phyloP scores from a whole-genome alignment of 2,888 invertebrate genomes.

The Formica aserva region DNA sequence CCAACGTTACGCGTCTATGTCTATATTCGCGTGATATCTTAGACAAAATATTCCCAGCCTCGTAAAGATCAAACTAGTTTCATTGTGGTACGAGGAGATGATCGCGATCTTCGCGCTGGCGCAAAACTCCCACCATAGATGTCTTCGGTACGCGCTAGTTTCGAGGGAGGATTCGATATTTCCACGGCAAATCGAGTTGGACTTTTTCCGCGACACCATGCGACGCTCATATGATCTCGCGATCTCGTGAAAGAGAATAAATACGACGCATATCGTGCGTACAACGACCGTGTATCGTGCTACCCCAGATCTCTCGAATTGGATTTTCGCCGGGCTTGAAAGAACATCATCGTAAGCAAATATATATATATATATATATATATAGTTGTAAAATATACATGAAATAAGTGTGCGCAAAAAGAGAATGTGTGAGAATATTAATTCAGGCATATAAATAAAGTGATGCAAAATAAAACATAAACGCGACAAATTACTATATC shows the following conservation, averaged over 20 bases:
- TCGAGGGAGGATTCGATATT: constrained; percentile 57
- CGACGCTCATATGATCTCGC: constrained; percentile 17
- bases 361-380: not conserved
- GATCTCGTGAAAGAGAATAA: not conserved
- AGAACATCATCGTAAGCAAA: not conserved
- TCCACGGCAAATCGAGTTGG: constrained; percentile 57
- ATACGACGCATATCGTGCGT: not conserved
- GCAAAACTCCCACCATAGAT: constrained; percentile 59
- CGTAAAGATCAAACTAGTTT: not conserved
- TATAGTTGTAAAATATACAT: not conserved
- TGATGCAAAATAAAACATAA: not conserved
- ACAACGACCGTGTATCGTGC: not conserved
- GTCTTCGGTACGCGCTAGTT: constrained; percentile 42
- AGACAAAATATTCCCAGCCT: not conserved
- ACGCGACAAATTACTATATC: not conserved
- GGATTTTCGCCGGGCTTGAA: not conserved
- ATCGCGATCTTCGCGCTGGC: constrained; percentile 58
- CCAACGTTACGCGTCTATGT: not conserved
- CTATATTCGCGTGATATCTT: not conserved
- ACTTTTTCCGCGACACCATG: constrained; percentile 42
- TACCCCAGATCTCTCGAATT: not conserved
- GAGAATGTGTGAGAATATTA: not conserved
- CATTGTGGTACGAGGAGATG: not conserved
- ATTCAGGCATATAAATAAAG: not conserved
- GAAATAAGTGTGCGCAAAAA: not conserved